Evolutionary conservation across 2,888 invertebrate genomes (phyloP).

Genomic region (Coelopa pilipes): DNA sequence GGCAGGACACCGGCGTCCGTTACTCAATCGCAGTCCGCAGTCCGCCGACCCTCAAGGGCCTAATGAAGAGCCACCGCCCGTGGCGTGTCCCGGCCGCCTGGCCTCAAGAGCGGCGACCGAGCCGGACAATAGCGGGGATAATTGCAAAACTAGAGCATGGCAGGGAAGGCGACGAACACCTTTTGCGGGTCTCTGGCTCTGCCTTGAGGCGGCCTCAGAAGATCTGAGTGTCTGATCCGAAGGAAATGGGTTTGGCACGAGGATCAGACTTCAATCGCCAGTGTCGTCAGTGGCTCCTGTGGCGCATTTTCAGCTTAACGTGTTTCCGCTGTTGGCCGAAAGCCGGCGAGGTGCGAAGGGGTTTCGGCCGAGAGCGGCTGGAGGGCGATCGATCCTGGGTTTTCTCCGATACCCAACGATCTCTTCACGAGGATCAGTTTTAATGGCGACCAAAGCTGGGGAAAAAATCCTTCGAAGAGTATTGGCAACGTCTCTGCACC

Average conservation of each 20-base stretch:
- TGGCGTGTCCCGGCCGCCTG: background rate
- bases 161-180: background rate
- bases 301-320: background rate
- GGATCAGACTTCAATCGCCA: too few relatives aligned
- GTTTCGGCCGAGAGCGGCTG: too few relatives aligned
- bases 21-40: too few relatives aligned
- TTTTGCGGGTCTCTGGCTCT: background rate
- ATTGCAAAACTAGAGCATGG: slow-evolving; percentile 6
- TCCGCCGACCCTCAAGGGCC: too few relatives aligned
- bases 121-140: slow-evolving; percentile 2
- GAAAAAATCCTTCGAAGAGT: too few relatives aligned
- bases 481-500: too few relatives aligned
- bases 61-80: background rate
- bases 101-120: background rate
- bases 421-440: too few relatives aligned
- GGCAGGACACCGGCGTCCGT: too few relatives aligned
- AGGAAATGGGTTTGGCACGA: background rate
- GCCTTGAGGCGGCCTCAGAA: background rate
- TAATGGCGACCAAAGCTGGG: too few relatives aligned
- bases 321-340: background rate
- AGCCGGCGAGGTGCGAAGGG: too few relatives aligned
- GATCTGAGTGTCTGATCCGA: background rate
- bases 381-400: too few relatives aligned
- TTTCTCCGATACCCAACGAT: too few relatives aligned
- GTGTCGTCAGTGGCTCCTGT: background rate